Evolutionary conservation across 2,797 vertebrate species (phyloP).

Genomic region (Cheirogaleus major): DNA sequence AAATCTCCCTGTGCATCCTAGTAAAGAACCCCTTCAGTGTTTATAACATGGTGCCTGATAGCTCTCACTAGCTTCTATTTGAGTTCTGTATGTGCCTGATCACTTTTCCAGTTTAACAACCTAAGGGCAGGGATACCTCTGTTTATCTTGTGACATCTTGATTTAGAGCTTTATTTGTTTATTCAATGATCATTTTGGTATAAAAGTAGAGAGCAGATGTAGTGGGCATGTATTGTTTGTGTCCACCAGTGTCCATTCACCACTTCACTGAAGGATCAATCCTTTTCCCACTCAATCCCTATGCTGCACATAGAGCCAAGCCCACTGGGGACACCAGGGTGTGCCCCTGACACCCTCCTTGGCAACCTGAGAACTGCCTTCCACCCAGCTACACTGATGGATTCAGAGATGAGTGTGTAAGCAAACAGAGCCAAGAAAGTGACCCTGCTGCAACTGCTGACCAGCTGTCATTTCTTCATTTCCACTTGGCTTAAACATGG

Average conservation of each 20-base stretch:
- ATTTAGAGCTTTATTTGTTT: neutral
- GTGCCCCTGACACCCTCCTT: accelerated
- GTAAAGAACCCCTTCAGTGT: neutral
- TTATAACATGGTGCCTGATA: accelerated
- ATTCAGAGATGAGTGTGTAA: neutral
- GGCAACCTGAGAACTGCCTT: neutral
- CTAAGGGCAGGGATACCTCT: neutral
- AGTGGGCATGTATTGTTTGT: neutral
- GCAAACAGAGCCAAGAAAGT: neutral
- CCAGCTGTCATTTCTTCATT: neutral
- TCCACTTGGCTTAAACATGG: neutral
- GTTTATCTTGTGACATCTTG: neutral
- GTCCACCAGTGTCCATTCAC: too few species aligned
- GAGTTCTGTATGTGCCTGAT: neutral
- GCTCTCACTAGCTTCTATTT: neutral
- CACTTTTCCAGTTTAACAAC: neutral
- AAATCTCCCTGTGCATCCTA: neutral
- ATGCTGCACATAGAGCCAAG: neutral
- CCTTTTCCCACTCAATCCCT: neutral
- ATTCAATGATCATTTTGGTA: neutral
- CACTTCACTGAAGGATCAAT: neutral
- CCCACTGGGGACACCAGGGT: neutral
- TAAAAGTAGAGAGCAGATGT: neutral
- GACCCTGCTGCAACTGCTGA: neutral
- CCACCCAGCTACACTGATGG: neutral